Evolutionary conservation across 2,888 invertebrate species (phyloP), one percentile per base, ranked within the genome.

Genomic region (Diachrysia chrysitis): DNA sequence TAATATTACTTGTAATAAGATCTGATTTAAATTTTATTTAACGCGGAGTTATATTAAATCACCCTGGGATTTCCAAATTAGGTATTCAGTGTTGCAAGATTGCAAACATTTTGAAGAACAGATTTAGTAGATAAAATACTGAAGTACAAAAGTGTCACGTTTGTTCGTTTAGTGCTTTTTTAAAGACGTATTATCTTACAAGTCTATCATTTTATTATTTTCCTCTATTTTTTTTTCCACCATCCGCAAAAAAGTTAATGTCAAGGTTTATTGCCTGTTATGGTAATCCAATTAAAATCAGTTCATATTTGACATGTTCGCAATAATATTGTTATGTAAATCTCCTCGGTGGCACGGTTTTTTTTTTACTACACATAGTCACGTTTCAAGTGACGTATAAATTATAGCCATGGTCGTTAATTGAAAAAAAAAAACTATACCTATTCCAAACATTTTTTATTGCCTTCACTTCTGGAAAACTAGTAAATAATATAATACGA

Each of bases 71-170:
- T 54, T 17, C 16, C 10, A 62, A 63, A 62, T 57, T 29, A 54
- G 56, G 59, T 51, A 65, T 32, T 53, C 58, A 46, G 29, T 37
- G 54, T 60, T 29, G 35, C 55, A 58, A 48, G 37, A 51, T 60
- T 29, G 35, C 55, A 58, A 48, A 46, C 54, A 62, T 71, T 60
- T 23, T 35, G 3, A 63, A 67, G 21, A 57, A 51, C 58, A 62
- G 69, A 71, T 81, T 19, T 6, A 32, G 23, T 48, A 7, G 81
- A 80, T 78, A 70, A 62, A 63, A 65, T 51, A 51, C 21, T 62
- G 59, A 66, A 66, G 72, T 72, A 75, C 75, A 42, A 69, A 69
- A 35, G 63, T 32, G 57, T 59, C 81, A 81, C 78, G 71, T 66
- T 71, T 68, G 53, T 17, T 16, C 23, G 48, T 66, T 77, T 68